These are phyloP conservation scores for Drosophila kikkawai DNA, from an alignment of 1,140 invertebrate species.

Conservation along the genomic window DNA sequence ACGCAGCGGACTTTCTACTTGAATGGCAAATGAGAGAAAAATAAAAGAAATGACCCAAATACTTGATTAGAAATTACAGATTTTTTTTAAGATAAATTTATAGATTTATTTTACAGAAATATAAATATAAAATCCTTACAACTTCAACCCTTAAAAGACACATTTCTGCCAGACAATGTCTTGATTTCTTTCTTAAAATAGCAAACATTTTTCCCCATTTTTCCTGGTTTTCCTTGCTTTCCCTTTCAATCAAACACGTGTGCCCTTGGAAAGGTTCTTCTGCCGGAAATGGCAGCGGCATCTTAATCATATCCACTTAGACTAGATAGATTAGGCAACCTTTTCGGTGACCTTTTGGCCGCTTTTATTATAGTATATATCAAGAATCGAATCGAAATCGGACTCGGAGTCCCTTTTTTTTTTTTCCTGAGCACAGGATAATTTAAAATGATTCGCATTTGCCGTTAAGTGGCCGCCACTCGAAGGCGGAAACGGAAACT, in stretches of 20 bases:
- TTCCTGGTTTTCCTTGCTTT: neutral
- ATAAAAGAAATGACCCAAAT: slow-evolving; percentile 28
- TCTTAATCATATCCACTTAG: slow-evolving; percentile 49
- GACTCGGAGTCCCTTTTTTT: slow-evolving; percentile 30
- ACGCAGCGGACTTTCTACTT: slow-evolving; percentile 32
- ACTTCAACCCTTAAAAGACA: neutral
- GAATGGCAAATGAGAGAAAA: slow-evolving; percentile 3
- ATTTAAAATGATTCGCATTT: slow-evolving; percentile 81
- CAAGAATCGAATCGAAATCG: slow-evolving; percentile 24
- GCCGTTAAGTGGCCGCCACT: slow-evolving; percentile 71
- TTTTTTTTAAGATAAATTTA: neutral
- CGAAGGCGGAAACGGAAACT: slow-evolving; percentile 37
- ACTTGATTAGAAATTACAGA: neutral
- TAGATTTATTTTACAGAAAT: too few species aligned
- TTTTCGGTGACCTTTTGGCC: slow-evolving; percentile 54
- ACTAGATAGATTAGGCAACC: slow-evolving; percentile 43
- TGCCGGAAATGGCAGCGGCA: slow-evolving; percentile 20
- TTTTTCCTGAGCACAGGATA: slow-evolving; percentile 34
- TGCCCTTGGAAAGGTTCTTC: neutral
- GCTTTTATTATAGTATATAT: slow-evolving; percentile 47
- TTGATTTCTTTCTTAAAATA: neutral
- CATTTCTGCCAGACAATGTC: neutral
- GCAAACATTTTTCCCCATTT: neutral
- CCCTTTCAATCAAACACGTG: slow-evolving; percentile 9
- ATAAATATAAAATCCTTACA: neutral